Conservation (phyloP, 2,797 vertebrate species). For the Cuculus canorus region DNA sequence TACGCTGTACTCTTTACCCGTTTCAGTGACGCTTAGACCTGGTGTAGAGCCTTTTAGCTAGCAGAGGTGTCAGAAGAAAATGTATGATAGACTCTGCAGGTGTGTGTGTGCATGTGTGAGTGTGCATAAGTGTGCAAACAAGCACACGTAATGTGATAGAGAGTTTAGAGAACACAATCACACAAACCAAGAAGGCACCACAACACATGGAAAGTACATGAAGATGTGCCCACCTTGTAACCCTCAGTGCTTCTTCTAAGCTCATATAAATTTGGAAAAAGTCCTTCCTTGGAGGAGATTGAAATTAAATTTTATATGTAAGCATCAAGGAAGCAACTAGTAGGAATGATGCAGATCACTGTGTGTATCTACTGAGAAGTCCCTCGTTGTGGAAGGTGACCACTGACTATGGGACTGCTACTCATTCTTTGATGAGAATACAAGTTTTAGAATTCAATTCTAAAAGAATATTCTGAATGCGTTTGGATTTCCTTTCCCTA, state of each 20-base stretch:
- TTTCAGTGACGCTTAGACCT: neutral
- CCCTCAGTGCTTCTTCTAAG: neutral
- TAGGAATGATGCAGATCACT: neutral
- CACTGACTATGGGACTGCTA: fast-evolving
- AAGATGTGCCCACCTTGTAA: neutral
- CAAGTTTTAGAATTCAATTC: neutral
- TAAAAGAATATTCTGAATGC: neutral
- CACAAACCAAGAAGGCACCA: neutral
- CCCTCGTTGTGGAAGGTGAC: neutral
- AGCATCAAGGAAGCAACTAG: neutral
- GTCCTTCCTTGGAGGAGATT: neutral
- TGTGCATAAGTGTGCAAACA: neutral
- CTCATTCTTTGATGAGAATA: neutral
- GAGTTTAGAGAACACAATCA: neutral
- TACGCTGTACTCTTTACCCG: neutral
- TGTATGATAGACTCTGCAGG: neutral
- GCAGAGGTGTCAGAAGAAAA: neutral
- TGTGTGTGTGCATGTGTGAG: too few relatives aligned
- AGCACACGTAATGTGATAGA: fast-evolving
- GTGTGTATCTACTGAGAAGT: neutral
- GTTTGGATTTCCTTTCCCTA: neutral
- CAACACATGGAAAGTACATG: neutral
- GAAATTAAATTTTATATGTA: neutral
- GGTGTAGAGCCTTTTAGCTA: neutral
- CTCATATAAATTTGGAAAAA: neutral